Evolutionary conservation across 2,113 vertebrate species (phyloP), one percentile per base, ranked within the genome.

Genomic region (Corynorhinus townsendii): DNA sequence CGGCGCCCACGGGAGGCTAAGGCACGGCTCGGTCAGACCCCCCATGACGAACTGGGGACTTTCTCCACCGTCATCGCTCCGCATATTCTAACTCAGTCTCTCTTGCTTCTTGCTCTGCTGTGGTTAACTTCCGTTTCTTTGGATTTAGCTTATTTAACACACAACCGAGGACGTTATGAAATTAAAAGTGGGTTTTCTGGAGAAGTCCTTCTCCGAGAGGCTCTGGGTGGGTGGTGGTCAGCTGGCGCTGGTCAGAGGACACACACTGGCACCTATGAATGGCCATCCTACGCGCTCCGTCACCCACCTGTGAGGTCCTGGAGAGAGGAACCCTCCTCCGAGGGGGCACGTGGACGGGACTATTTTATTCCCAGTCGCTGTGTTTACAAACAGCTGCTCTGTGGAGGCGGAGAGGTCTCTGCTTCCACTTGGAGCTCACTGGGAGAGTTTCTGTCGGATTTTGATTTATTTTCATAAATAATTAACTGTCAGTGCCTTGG

Each of bases 381-480:
- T 91, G 49, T 35, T 86, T 80, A 9, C 30, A 94, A 84, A 33
- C 68, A 80, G 33, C 52, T 86, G 47, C 52, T 90, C 15, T 66
- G 64, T 54, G 2, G 3, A 20, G 24, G 5, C 54, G 28, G 49
- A 30, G 24, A 77, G 17, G n/a, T n/a, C 88, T 96, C 45, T 40
- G n/a, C 86, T 83, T 84, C 62, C 82, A 24, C n/a, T 30, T 81
- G 56, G 54, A 88, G 17, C 71, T 83, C 64, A 26, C n/a, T 69
- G 33, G n/a, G 76, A 71, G 11, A 80, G 75, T 91, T 90, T 82
- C 47, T 85, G 24, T 72, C 49, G 16, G 49, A 40, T 69, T 89
- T 92, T 90, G 11, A n/a, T 64, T 90, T 86, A 59, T 49, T 72
- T 90, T 71, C 26, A 38, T 71, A 92, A 86, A 49, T 86, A 88